Evolutionary conservation across 2,888 invertebrate genomes (phyloP), one percentile per base, ranked within the genome.

Genomic region (Leucophenga montana): DNA sequence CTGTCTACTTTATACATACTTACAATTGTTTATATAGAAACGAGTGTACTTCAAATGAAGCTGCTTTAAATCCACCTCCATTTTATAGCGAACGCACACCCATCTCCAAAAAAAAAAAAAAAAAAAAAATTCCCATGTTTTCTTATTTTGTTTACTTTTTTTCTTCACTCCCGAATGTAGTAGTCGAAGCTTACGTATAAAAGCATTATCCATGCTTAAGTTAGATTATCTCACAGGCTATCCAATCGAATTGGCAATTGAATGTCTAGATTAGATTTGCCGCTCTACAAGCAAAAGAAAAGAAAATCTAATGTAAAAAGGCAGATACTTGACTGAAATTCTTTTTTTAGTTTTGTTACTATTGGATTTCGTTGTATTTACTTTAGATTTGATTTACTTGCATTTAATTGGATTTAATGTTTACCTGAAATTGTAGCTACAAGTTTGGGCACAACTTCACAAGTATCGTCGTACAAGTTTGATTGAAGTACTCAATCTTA

Each of bases 181-280:
- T 75, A 80, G 82, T 80, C 78, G 79, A 80, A 83, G 82, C 83
- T 83, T 83, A 77, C 81, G 75, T 74, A 80, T 82, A 81, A 82
- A 78, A 80, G 83, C 82, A 83, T 82, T 82, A 82, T 83, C 81
- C 83, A 75, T 76, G 78, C 81, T 82, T 83, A 83, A 83, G 83
- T 83, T 83, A 74, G 81, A 82, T 83, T 82, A 82, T 82, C 82
- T 77, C 56, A 18, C 48, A 73, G 77, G 79, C 14, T 44, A 80
- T 77, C 78, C 78, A 74, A 82, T 76, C 82, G 79, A 79, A 83
- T 81, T 81, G 81, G 31, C 83, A 82, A 81, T 82, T 81, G 81
- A 82, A 80, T 83, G 79, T 75, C 79, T 78, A 79, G 82, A 81
- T 81, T 83, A 78, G 78, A 81, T 81, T 83, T 81, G 75, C 73